Evolutionary conservation across 2,113 vertebrate species (phyloP).

Genomic region (Thermophis baileyi): DNA sequence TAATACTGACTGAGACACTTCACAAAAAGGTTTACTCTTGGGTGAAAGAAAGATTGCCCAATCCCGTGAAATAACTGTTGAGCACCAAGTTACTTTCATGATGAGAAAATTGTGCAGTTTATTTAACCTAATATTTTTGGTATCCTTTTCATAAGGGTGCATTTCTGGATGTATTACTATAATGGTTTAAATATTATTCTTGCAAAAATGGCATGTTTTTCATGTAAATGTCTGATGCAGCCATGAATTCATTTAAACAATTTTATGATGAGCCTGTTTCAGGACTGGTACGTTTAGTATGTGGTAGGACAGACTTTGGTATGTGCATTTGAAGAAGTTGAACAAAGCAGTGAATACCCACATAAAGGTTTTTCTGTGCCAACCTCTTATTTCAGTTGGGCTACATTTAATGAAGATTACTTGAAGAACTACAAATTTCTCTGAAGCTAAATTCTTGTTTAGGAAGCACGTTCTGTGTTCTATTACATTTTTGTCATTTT

Average conservation of each 20-base stretch:
- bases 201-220: background rate
- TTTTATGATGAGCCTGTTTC: background rate
- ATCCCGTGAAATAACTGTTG: background rate
- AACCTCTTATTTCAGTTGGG: background rate
- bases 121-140: background rate
- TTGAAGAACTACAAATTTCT: background rate
- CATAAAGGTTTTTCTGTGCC: background rate
- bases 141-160: background rate
- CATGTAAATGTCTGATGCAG: background rate
- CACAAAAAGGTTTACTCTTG: rapidly evolving
- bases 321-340: background rate
- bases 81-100: background rate
- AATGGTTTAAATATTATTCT: background rate
- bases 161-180: background rate
- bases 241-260: background rate
- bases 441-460: background rate
- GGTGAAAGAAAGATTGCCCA: background rate
- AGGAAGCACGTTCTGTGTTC: slow-evolving; percentile 10
- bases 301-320: background rate
- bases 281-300: background rate
- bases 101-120: background rate
- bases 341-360: background rate
- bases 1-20: rapidly evolving
- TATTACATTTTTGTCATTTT: background rate
- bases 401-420: background rate